Base-by-base conservation (phyloP, 2,888 invertebrate genomes). In the Mycogona germanica region DNA sequence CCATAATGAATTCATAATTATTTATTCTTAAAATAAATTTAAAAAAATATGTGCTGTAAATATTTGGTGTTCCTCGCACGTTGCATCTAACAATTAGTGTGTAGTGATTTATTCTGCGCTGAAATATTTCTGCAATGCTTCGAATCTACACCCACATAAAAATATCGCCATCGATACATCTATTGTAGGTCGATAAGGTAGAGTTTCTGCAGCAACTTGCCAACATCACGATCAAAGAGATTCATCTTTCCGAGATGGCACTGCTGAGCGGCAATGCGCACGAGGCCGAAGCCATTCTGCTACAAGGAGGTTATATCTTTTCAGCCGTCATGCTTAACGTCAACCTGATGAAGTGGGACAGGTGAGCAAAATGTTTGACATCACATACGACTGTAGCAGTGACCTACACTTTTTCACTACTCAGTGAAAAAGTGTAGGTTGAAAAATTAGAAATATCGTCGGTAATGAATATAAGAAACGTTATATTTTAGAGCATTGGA, bases 251-350 rank as follows among this genome's bases (percentile, higher is more conserved):
- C 1, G 79, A 80, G 65, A 77, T 80, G 70, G 77, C 80, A 17
- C 67, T 84, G 30, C 67, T 85, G 14, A 78, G 79, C 53, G 83
- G 84, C 2, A 79, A 80, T 64, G 67, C 76, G 0, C 73, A 76
- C 57, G 82, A 83, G 59, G 83, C 84, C 0, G 86, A 87, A 70
- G 77, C 77, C 4, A 76, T 81, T 59, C 70, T 86, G 14, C 70
- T 85, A 35, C 79, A 80, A 65, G 79, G 79, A 61, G 80, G 80
- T 41, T 72, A 80, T 60, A 73, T 77, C 26, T 79, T 80, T 64
- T 74, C 82, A 63, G 84, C 85, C 3, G 79, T 87, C 62, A 77
- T 79, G 70, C 73, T 80, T 35, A 82, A 84, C 67, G 71, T 84
- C 17, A 74, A 78, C 61, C 73, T 81, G 59, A 82, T 82, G 65